These are phyloP conservation scores for Gymnobelideus leadbeateri DNA, from an alignment of 2,113 vertebrate genomes.

Conservation along the genomic window DNA sequence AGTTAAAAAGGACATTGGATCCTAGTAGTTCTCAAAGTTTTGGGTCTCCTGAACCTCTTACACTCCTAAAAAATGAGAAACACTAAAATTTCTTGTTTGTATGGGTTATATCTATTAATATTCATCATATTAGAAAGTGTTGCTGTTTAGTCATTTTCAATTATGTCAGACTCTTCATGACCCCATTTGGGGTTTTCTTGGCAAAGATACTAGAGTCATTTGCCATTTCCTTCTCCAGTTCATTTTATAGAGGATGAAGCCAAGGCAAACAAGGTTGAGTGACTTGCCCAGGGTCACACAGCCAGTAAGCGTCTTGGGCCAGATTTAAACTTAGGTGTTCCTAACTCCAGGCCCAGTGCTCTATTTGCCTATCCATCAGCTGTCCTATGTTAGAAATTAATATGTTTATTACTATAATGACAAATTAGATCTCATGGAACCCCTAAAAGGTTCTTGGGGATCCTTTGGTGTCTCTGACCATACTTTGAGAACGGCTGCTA, in stretches of 20 bases:
- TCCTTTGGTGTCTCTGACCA: background rate
- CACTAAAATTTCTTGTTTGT: background rate
- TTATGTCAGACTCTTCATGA: background rate
- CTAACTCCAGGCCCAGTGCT: background rate
- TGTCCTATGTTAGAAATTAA: no score
- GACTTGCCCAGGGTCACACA: background rate
- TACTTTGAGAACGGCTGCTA: background rate
- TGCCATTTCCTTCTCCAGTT: no score
- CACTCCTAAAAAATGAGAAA: background rate
- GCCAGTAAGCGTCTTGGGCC: background rate
- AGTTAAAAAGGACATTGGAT: background rate
- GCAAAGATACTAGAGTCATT: no score
- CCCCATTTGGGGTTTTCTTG: background rate
- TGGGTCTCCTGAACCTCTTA: no score
- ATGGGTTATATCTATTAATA: background rate
- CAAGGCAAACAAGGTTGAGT: background rate
- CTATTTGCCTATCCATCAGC: no score
- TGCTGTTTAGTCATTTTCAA: background rate
- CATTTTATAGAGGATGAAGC: no score
- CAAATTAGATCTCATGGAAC: background rate
- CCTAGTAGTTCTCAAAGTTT: background rate
- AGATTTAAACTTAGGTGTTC: background rate
- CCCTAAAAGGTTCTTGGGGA: background rate
- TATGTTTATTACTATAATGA: no score
- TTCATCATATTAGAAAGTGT: background rate